A percentile compares a stretch with the other conserved stretches of the same genome.
phyloP scores from a whole-genome alignment of 2,113 vertebrate genomes.

The Leiothrix lutea region DNA sequence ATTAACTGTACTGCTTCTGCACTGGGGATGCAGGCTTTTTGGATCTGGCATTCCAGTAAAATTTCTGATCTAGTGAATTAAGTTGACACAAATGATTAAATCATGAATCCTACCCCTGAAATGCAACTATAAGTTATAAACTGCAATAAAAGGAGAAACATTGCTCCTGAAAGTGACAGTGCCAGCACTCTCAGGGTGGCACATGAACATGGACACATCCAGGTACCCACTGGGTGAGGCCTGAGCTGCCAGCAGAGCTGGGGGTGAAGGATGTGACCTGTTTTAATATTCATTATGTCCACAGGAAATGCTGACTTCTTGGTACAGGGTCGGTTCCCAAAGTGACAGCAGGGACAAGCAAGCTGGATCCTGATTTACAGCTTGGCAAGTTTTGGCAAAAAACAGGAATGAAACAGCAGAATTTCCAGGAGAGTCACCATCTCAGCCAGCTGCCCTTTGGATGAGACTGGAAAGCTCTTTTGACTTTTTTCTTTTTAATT shows the following conservation, averaged over 20 bases:
- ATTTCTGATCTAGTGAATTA: not conserved
- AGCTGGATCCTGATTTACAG: not conserved
- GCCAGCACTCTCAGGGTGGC: not conserved
- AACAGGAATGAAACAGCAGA: not conserved
- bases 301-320: not conserved
- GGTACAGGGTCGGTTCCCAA: not conserved
- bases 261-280: not conserved
- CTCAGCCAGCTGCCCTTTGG: not conserved
- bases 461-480: not conserved
- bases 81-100: not conserved
- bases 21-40: not conserved
- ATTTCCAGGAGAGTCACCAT: not conserved
- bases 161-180: not conserved
- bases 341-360: not conserved
- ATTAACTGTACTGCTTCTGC: not conserved
- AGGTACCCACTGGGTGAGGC: not conserved
- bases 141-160: not conserved
- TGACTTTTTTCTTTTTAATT: not conserved
- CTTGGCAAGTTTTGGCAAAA: not conserved
- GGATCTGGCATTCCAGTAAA: not conserved
- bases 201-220: not conserved
- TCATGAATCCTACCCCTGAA: not conserved
- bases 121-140: not conserved
- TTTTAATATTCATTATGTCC: not conserved
- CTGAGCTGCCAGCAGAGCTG: not conserved